These are phyloP conservation scores for Philypnodon macrostomus DNA, from an alignment of 2,797 vertebrate genomes.

Conservation along the genomic window DNA sequence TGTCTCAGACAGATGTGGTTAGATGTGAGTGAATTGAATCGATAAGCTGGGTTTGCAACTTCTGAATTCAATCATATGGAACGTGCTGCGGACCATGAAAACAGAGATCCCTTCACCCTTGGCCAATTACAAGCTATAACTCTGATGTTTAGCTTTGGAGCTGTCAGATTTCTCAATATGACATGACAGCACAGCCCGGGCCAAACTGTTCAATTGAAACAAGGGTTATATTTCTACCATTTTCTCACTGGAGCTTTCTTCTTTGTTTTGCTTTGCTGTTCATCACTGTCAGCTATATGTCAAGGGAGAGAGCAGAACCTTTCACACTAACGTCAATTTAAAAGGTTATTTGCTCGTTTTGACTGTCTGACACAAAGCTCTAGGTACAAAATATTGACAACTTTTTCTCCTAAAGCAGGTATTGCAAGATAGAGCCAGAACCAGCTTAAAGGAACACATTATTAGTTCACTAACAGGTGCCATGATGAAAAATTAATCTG, in stretches of 20 bases:
- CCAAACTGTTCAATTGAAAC: slow-evolving; percentile 28
- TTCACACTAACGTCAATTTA: slow-evolving; percentile 53
- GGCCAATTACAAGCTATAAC: slow-evolving; percentile 46
- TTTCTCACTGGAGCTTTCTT: not conserved
- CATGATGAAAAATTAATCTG: too few species aligned
- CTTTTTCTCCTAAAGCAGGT: not conserved
- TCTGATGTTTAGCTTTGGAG: slow-evolving; percentile 42
- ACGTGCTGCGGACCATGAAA: slow-evolving; percentile 13
- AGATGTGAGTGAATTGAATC: slow-evolving; percentile 26
- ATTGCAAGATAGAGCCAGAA: too few species aligned
- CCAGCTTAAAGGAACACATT: too few species aligned
- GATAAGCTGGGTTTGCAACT: slow-evolving; percentile 21
- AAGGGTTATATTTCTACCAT: slow-evolving; percentile 19
- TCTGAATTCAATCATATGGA: slow-evolving; percentile 18
- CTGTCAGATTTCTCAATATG: slow-evolving; percentile 51
- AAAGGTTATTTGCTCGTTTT: slow-evolving; percentile 60
- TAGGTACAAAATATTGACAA: slow-evolving; percentile 14
- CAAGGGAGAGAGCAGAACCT: slow-evolving; percentile 37
- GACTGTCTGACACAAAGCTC: slow-evolving; percentile 1
- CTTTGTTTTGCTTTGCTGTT: slow-evolving; percentile 22
- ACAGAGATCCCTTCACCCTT: slow-evolving; percentile 25
- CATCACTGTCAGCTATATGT: slow-evolving; percentile 25
- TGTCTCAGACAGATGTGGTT: slow-evolving; percentile 30
- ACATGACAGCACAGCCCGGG: slow-evolving; percentile 34
- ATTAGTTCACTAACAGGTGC: too few species aligned